A percentile compares a stretch with the other conserved stretches of the same genome.
Conservation (phyloP, 2,888 invertebrate genomes). For the Callinectes sapidus region DNA sequence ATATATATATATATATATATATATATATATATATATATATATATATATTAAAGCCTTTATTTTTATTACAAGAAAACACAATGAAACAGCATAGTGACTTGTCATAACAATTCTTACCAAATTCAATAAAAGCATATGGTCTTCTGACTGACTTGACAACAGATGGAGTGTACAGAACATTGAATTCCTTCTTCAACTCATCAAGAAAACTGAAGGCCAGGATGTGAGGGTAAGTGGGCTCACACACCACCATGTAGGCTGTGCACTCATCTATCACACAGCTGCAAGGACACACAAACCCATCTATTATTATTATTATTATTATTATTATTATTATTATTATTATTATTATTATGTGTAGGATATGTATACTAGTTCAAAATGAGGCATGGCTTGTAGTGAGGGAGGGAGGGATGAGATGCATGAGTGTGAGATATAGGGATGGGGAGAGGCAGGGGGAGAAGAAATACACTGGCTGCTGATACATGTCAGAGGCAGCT, state of each 20-base stretch:
- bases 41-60: background rate
- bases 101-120: conserved; percentile 75
- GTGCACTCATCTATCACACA: conserved; percentile 76
- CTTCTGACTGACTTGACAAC: conserved; percentile 75
- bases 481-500: too few relatives aligned
- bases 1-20: conserved; percentile 8
- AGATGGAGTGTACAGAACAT: conserved; percentile 75
- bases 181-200: conserved; percentile 77
- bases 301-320: too few relatives aligned
- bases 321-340: too few relatives aligned
- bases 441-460: too few relatives aligned
- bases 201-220: conserved; percentile 77
- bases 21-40: background rate
- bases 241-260: conserved; percentile 76
- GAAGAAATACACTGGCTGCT: too few relatives aligned
- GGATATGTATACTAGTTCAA: background rate
- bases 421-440: too few relatives aligned
- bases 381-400: background rate
- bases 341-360: too few relatives aligned
- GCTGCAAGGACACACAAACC: conserved; percentile 72
- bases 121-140: conserved; percentile 77
- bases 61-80: background rate
- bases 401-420: background rate
- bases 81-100: background rate
- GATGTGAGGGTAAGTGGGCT: conserved; percentile 76